A percentile compares a stretch with the other conserved stretches of the same genome.
Conservation (phyloP, 2,113 vertebrate genomes). For the Leucosticte australis region DNA sequence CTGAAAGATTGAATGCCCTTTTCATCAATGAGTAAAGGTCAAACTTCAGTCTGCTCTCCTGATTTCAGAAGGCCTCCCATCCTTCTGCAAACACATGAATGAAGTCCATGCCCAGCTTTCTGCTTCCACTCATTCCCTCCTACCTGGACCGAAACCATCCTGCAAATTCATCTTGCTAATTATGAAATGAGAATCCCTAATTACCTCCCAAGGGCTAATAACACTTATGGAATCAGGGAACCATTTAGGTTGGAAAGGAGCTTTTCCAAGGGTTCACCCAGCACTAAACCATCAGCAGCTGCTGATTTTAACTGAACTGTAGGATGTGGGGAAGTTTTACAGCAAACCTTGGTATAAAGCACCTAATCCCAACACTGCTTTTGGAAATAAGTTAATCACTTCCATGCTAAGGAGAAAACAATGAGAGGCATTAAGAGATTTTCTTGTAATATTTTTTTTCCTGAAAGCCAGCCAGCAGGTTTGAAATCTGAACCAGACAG, state of each 20-base stretch:
- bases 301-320: background rate
- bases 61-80: background rate
- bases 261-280: background rate
- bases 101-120: background rate
- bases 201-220: background rate
- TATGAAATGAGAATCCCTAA: background rate
- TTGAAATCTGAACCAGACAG: background rate
- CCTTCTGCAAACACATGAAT: background rate
- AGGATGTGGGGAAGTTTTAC: background rate
- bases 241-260: background rate
- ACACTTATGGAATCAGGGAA: background rate
- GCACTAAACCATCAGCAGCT: background rate
- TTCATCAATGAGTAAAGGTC: background rate
- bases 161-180: background rate
- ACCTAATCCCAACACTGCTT: background rate
- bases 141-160: background rate
- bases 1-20: background rate
- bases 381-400: background rate
- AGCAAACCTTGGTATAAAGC: background rate
- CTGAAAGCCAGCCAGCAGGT: background rate
- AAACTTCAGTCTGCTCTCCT: background rate
- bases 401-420: conserved; percentile 24
- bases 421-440: background rate
- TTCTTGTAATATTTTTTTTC: background rate
- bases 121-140: background rate